phyloP scores from a whole-genome alignment of 1,140 invertebrate genomes.

The Lerema accius region DNA sequence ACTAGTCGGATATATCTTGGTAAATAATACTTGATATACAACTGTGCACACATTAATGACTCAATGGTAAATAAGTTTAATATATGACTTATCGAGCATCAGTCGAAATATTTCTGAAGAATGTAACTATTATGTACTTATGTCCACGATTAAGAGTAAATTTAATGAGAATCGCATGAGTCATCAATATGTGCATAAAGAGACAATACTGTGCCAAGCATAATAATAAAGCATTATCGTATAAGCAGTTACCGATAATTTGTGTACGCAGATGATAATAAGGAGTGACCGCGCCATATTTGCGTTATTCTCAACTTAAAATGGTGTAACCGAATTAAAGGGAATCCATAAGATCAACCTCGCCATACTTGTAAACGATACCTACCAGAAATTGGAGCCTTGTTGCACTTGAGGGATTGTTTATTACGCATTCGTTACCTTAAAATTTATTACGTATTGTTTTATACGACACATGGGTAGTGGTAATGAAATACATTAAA shows the following conservation, averaged over 20 bases:
- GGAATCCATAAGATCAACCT: conserved; percentile 27
- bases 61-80: conserved; percentile 10
- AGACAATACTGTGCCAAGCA: conserved; percentile 42
- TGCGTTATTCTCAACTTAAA: conserved; percentile 36
- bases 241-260: conserved; percentile 47
- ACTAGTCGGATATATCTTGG: conserved; percentile 2
- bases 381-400: conserved; percentile 10
- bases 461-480: conserved; percentile 16
- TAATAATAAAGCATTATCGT: conserved; percentile 35
- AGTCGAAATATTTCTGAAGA: conserved; percentile 18
- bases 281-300: conserved; percentile 40
- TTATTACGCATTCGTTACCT: conserved; percentile 37
- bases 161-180: conserved; percentile 36
- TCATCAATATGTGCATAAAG: conserved; percentile 39
- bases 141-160: conserved; percentile 15
- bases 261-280: conserved; percentile 48
- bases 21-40: not conserved
- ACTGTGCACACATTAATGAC: conserved; percentile 8
- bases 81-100: conserved; percentile 5
- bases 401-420: conserved; percentile 35
- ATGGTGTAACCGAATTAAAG: conserved; percentile 46
- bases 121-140: conserved; percentile 11
- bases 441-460: conserved; percentile 49
- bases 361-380: conserved; percentile 38
- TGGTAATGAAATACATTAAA: conserved; percentile 34